Conservation (phyloP, 1,140 invertebrate species). For the Papilio dardanus region DNA sequence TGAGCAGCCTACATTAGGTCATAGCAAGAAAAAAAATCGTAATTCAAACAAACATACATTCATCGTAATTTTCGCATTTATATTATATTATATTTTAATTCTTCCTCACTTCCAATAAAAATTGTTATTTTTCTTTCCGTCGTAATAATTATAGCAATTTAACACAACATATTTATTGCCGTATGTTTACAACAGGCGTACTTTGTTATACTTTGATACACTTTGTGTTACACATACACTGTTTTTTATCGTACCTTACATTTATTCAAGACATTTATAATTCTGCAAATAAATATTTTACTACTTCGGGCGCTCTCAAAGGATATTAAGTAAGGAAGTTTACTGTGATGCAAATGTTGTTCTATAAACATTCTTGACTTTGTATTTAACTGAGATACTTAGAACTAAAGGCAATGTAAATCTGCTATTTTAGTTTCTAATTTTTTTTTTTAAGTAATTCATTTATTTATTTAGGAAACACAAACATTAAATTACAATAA, state of each 20-base stretch:
- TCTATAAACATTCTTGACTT: neutral
- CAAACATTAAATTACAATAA: no score
- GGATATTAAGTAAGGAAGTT: neutral
- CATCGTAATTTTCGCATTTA: no score
- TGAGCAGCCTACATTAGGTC: no score
- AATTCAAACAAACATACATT: no score
- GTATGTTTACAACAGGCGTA: neutral
- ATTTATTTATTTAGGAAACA: no score
- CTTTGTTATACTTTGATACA: neutral
- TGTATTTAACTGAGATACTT: neutral
- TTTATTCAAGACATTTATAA: slow-evolving; percentile 10
- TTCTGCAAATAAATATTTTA: slow-evolving; percentile 7
- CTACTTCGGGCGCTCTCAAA: neutral
- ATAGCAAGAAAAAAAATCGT: no score
- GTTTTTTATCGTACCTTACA: neutral
- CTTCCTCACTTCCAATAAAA: neutral
- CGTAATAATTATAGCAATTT: neutral
- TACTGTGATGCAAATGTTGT: slow-evolving; percentile 1
- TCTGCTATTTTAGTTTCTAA: no score
- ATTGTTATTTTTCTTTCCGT: neutral
- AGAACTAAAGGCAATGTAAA: no score
- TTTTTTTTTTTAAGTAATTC: no score
- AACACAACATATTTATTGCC: neutral
- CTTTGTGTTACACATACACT: neutral
- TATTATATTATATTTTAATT: neutral